A percentile compares a stretch with the other conserved stretches of the same genome.
Conservation (phyloP, 1,140 invertebrate genomes). For the Penaeus chinensis region DNA sequence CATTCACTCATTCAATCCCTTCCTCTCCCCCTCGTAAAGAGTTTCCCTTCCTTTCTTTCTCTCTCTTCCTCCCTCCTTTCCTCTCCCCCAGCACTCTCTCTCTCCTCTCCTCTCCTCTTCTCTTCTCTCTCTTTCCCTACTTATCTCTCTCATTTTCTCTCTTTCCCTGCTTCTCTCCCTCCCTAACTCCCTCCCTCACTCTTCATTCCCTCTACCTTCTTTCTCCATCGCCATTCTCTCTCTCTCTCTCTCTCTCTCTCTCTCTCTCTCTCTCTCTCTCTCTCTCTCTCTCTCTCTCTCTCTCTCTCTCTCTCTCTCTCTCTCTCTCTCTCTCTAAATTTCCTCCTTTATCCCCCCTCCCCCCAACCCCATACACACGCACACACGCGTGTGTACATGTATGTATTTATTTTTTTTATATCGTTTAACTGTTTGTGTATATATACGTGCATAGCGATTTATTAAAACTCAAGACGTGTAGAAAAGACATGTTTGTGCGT, state of each 20-base stretch:
- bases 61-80: not conserved
- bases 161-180: not conserved
- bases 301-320: too few species aligned
- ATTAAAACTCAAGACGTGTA: not conserved
- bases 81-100: not conserved
- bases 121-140: not conserved
- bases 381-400: too few species aligned
- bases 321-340: too few species aligned
- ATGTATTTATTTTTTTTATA: too few species aligned
- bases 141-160: too few species aligned
- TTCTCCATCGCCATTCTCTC: not conserved
- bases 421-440: too few species aligned
- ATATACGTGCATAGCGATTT: too few species aligned
- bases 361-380: too few species aligned
- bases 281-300: too few species aligned
- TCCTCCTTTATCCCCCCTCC: too few species aligned
- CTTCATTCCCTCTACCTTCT: not conserved
- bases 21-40: not conserved
- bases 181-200: not conserved
- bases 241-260: too few species aligned
- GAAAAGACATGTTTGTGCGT: conserved; percentile 14
- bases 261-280: too few species aligned
- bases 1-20: not conserved
- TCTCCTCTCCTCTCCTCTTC: not conserved
- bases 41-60: not conserved